Evolutionary conservation across 1,140 invertebrate genomes (phyloP), one percentile per base, ranked within the genome.

Genomic region (silkworm (Bombyx mori)): DNA sequence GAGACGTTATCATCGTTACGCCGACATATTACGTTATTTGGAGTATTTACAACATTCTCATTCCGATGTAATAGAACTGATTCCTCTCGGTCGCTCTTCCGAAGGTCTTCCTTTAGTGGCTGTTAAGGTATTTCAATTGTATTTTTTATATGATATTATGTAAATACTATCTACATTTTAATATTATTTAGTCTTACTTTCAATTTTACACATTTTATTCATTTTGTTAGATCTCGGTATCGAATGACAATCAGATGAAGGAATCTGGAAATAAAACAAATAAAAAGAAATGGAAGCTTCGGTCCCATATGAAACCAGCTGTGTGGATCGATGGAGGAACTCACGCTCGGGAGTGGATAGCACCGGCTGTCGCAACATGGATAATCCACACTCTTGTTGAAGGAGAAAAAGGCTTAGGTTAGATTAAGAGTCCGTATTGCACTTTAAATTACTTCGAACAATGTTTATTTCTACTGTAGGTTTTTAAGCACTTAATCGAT

Each of bases 261-360:
- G 56, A 58, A 44, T 49, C 18, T 10, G 65, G 53, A 5, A 52
- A 46, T 26, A 75, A 73, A 60, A 65, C 56, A 42, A 53, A 65
- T 6, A 87, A 86, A 49, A 86, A 88, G 57, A 88, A 83, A 60
- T 88, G 88, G 89, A 73, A 80, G 61, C 57, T 87, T 52, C 63
- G 73, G 3, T 85, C 77, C 18, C 73, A 73, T 6, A 73, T 87
- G 67, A 91, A 91, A 62, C 92, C 92, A 42, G 88, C 89, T 0
- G 89, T 93, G 42, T 90, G 93, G 68, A 80, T 93, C 42, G 92
- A 93, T 52, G 91, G 89, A 12, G 91, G 94, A 1, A 92, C 93
- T 56, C 95, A 97, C 71, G 95, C 93, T 0, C 75, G 95, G 47
- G 95, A 97, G 82, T 97, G 96, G 95, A 94, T 97, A 61, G 90